phyloP scores from a whole-genome alignment of 2,113 vertebrate species.

The Oryzias javanicus region DNA sequence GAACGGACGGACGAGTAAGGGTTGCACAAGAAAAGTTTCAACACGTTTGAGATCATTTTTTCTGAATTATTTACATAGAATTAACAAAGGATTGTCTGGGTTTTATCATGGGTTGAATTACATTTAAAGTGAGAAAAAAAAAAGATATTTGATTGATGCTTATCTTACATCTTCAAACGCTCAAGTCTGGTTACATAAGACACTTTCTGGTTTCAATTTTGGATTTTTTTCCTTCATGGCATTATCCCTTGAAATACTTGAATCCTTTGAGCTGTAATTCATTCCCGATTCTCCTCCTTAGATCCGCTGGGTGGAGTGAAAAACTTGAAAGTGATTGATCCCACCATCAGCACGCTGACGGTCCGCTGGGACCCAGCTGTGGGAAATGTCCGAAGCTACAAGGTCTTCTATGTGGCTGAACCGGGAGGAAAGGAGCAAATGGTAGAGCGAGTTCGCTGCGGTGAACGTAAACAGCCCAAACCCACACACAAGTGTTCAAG shows the following conservation, averaged over 20 bases:
- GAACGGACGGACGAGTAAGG: conserved; percentile 90
- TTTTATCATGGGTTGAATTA: no score
- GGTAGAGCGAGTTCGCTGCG: conserved; percentile 63
- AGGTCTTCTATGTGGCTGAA: conserved; percentile 81
- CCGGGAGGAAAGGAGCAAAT: conserved; percentile 76
- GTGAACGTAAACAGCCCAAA: neutral
- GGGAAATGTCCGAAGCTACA: conserved; percentile 87
- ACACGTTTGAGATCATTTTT: no score
- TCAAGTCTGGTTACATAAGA: no score
- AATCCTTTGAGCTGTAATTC: neutral
- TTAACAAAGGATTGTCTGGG: no score
- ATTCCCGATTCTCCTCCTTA: conserved; percentile 48
- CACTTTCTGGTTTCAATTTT: no score
- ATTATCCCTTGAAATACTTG: no score
- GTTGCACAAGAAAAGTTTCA: neutral
- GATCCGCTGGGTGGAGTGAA: conserved; percentile 87
- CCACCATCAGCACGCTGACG: conserved; percentile 82
- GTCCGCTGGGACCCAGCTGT: conserved; percentile 89
- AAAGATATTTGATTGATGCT: no score
- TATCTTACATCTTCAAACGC: no score
- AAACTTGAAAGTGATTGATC: conserved; percentile 86
- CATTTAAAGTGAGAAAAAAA: no score
- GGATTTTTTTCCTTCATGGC: no score
- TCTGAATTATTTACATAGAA: no score
- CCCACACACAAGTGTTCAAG: neutral